phyloP scores from a whole-genome alignment of 2,888 invertebrate genomes.

The Carcina quercana region DNA sequence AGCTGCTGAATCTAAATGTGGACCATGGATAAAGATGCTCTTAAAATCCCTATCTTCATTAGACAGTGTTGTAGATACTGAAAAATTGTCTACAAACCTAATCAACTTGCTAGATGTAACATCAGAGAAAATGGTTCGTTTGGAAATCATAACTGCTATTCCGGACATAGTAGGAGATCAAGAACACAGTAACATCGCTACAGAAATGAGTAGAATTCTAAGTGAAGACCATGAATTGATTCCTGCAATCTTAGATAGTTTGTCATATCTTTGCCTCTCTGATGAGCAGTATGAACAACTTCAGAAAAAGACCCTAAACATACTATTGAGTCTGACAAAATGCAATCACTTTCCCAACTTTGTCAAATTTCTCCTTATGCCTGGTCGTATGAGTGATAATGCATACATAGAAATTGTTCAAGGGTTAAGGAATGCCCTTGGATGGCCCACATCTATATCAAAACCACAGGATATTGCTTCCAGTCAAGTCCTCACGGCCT shows the following conservation, averaged over 20 bases:
- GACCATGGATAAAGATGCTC: slow-evolving; percentile 74
- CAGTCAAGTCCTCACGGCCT: slow-evolving; percentile 74
- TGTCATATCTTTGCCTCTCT: slow-evolving; percentile 76
- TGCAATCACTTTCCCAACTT: slow-evolving; percentile 69
- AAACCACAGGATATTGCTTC: slow-evolving; percentile 70
- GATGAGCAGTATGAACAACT: slow-evolving; percentile 70
- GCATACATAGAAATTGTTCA: slow-evolving; percentile 52
- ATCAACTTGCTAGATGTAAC: slow-evolving; percentile 79
- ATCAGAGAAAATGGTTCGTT: slow-evolving; percentile 75
- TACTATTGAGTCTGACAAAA: slow-evolving; percentile 62
- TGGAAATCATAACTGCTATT: slow-evolving; percentile 84
- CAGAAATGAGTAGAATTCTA: slow-evolving; percentile 74
- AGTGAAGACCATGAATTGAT: slow-evolving; percentile 74
- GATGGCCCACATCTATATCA: slow-evolving; percentile 52
- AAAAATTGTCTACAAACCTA: slow-evolving; percentile 75
- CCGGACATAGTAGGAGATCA: slow-evolving; percentile 87
- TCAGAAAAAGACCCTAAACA: slow-evolving; percentile 73
- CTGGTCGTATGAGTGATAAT: slow-evolving; percentile 47
- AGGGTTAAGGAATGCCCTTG: slow-evolving; percentile 66
- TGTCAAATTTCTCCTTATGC: slow-evolving; percentile 74
- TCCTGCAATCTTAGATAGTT: slow-evolving; percentile 78
- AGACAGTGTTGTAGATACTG: slow-evolving; percentile 73
- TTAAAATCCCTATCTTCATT: slow-evolving; percentile 80
- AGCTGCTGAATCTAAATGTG: slow-evolving; percentile 63
- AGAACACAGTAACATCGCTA: slow-evolving; percentile 77